Evolutionary conservation across 2,888 invertebrate species (phyloP).

Genomic region (Ophion slaviceki): DNA sequence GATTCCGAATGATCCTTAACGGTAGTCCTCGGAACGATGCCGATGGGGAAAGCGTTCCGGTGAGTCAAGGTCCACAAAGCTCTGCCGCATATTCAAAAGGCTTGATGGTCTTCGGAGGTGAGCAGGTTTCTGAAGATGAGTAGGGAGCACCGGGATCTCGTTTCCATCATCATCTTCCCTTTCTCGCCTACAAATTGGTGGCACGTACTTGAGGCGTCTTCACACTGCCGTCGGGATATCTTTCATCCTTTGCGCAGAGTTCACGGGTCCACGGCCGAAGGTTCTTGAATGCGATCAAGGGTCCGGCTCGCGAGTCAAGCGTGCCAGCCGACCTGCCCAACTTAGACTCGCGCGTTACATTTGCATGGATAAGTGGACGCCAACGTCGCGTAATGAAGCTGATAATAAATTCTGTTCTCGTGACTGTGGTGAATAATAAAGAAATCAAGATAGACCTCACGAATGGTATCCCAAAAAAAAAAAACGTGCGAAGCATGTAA

Average conservation of each 20-base stretch:
- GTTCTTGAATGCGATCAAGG: conserved; percentile 35
- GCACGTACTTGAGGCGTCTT: conserved; percentile 46
- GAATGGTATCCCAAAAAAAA: neutral
- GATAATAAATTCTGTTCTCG: conserved; percentile 14
- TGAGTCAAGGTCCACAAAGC: conserved; percentile 19
- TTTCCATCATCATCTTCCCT: conserved; percentile 25
- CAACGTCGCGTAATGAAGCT: conserved; percentile 16
- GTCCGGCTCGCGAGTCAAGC: conserved; percentile 9
- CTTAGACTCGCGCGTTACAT: neutral
- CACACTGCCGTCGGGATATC: conserved; percentile 31
- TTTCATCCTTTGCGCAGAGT: conserved; percentile 27
- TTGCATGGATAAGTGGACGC: conserved; percentile 17
- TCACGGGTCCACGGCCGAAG: neutral
- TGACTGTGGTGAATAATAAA: conserved; percentile 1
- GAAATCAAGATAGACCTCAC: conserved; percentile 1
- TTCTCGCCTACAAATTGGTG: conserved; percentile 54
- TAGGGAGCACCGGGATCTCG: conserved; percentile 29
- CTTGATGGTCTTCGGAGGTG: conserved; percentile 32
- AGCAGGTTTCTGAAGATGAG: conserved; percentile 43
- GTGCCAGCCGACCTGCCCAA: conserved; percentile 1
- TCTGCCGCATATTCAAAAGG: conserved; percentile 38
- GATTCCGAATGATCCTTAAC: conserved; percentile 31
- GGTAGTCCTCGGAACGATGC: conserved; percentile 58
- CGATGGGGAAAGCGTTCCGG: conserved; percentile 60
- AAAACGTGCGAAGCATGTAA: neutral